These are phyloP conservation scores for Rhinichthys klamathensis DNA, from an alignment of 2,113 vertebrate species.

Conservation along the genomic window DNA sequence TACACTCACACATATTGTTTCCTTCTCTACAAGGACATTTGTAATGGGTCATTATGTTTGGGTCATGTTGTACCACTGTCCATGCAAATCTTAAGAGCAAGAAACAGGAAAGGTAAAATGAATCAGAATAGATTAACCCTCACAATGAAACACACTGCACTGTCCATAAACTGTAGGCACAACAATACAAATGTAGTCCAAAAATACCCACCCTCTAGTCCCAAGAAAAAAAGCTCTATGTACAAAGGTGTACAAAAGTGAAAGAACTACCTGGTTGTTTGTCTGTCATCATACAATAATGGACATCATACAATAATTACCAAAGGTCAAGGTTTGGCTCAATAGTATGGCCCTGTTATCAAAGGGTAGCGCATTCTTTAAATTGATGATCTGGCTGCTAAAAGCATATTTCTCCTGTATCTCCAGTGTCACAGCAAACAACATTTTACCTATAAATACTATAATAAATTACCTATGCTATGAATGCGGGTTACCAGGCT, in stretches of 20 bases:
- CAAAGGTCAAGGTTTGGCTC: neutral
- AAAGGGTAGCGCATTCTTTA: neutral
- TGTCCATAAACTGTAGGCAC: neutral
- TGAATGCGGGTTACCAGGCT: too few species aligned
- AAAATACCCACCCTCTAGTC: neutral
- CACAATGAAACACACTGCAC: neutral
- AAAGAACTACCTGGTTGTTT: neutral
- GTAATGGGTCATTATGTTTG: neutral
- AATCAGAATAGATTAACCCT: neutral
- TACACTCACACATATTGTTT: constrained; percentile 1
- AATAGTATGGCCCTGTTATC: neutral
- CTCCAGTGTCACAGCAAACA: neutral
- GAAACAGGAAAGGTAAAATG: neutral
- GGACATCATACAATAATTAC: neutral
- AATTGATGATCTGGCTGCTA: neutral
- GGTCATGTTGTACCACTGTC: neutral
- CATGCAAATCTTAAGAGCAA: neutral
- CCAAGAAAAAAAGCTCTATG: neutral
- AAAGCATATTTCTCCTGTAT: neutral
- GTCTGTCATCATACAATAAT: neutral
- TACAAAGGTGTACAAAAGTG: neutral
- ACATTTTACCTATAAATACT: neutral
- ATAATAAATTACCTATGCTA: neutral
- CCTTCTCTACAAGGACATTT: neutral
- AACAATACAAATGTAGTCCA: neutral